phyloP scores from a whole-genome alignment of 2,113 vertebrate genomes.

The Ammodramus savannarum region DNA sequence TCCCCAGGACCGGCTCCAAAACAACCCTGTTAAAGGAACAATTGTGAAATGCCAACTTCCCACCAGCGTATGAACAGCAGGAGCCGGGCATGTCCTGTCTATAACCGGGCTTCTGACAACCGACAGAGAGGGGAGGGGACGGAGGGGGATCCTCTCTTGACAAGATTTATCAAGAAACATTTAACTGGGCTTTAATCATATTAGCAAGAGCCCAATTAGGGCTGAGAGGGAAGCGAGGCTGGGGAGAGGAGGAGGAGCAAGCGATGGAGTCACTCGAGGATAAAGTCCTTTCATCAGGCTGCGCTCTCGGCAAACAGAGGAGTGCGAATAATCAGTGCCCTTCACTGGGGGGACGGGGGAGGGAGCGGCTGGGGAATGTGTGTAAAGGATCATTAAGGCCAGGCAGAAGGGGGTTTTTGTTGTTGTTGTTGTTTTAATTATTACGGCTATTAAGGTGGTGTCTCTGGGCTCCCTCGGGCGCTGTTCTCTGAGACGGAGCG shows the following conservation, averaged over 20 bases:
- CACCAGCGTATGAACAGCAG: conserved; percentile 48
- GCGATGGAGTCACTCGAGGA: conserved; percentile 71
- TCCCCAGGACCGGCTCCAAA: conserved; percentile 60
- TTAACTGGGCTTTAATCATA: conserved; percentile 74
- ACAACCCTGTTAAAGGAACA: conserved; percentile 55
- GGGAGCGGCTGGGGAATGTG: conserved; percentile 29
- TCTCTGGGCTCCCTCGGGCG: neutral
- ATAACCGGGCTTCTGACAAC: conserved; percentile 52
- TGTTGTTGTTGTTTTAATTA: conserved; percentile 44
- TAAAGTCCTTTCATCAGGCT: conserved; percentile 71
- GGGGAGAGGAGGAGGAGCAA: conserved; percentile 48
- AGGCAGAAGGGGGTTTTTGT: conserved; percentile 39
- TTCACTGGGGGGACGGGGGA: conserved; percentile 25
- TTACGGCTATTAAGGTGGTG: conserved; percentile 4
- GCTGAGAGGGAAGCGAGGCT: conserved; percentile 43
- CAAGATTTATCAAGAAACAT: conserved; percentile 66
- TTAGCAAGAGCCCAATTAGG: conserved; percentile 75
- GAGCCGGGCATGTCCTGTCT: conserved; percentile 58
- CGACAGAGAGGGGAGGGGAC: conserved; percentile 4
- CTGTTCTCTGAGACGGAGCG: neutral
- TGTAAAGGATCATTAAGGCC: conserved; percentile 60
- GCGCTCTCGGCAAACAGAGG: conserved; percentile 29
- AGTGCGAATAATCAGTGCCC: conserved; percentile 50
- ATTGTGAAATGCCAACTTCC: conserved; percentile 62
- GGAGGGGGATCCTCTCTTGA: conserved; percentile 51